Base-by-base conservation (phyloP, 1,140 invertebrate genomes). In the Rhagoletis zephyria region DNA sequence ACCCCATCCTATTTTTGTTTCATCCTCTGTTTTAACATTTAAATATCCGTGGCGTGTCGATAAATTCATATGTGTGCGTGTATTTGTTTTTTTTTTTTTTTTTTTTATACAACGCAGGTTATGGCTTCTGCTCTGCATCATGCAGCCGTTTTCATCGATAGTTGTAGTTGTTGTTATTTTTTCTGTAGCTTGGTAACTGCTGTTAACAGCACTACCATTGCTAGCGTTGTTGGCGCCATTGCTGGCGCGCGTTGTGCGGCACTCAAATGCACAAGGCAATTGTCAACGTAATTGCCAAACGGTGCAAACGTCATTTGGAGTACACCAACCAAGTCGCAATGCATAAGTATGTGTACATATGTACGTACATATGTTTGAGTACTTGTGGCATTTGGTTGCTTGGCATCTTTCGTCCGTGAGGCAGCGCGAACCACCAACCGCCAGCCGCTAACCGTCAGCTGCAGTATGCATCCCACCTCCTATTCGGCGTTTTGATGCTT, bases 191-290 rank as follows among this genome's bases (percentile, higher is more conserved):
- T 40, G 40, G 51, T 56, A 16, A 48, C 19, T 81, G 19, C 45
- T 81, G 74, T 81, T 81, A 81, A 81, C 74, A 30, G 0, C 30
- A 81, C 48, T 56, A 48, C 19, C n/a, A 77, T 77, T 51, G 70
- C 70, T 81, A 16, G 9, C 45, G 19, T 6, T 30, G 74, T n/a
- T 59, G 64, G 56, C 51, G 14, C 16, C 9, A 42, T 81, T 81
- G 48, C 48, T 30, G 30, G 30, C 30, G 30, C 30, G 30, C 30
- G 2, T 4, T 67, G 40, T n/a, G n/a, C 74, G 74, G 14, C 74
- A 81, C 74, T 59, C 48, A 81, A 81, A 81, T 81, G 74, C 74
- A 30, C 74, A 81, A 81, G 48, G 48, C 45, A 81, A 81, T 81
- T 81, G 74, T 56, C 74, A 81, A 9, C 16, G 45, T 81, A 81